These are phyloP conservation scores for Burhinus oedicnemus DNA, from an alignment of 2,113 vertebrate species.

Conservation along the genomic window DNA sequence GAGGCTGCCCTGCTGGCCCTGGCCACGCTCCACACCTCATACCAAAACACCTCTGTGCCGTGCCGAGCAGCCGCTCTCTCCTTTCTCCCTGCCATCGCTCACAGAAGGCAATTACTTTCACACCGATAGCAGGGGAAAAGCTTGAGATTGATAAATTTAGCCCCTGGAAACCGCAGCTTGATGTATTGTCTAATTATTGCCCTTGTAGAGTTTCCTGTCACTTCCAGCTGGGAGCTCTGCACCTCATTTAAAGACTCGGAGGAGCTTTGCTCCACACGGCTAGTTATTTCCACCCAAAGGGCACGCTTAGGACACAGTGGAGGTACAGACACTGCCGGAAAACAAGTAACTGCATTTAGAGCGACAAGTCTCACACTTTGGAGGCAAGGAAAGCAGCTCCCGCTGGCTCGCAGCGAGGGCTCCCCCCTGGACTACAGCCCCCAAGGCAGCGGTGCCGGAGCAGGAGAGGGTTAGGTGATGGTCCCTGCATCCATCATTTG, in stretches of 20 bases:
- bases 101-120: neutral
- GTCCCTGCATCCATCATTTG: neutral
- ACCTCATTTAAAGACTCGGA: neutral
- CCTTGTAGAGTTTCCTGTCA: neutral
- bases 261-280: neutral
- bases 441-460: accelerated
- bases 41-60: accelerated
- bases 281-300: neutral
- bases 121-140: neutral
- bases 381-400: neutral
- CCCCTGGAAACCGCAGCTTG: neutral
- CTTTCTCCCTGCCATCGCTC: neutral
- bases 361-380: neutral
- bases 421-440: neutral
- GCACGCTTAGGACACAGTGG: neutral
- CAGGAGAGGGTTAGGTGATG: neutral
- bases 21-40: neutral
- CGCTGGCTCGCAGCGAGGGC: neutral
- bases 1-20: neutral
- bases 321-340: neutral
- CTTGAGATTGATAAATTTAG: constrained; percentile 1
- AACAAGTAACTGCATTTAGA: neutral
- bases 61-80: neutral
- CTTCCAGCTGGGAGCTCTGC: neutral
- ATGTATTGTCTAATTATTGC: constrained; percentile 13